Evolutionary conservation across 2,113 vertebrate genomes (phyloP).

Genomic region (Rhinoptilus africanus): DNA sequence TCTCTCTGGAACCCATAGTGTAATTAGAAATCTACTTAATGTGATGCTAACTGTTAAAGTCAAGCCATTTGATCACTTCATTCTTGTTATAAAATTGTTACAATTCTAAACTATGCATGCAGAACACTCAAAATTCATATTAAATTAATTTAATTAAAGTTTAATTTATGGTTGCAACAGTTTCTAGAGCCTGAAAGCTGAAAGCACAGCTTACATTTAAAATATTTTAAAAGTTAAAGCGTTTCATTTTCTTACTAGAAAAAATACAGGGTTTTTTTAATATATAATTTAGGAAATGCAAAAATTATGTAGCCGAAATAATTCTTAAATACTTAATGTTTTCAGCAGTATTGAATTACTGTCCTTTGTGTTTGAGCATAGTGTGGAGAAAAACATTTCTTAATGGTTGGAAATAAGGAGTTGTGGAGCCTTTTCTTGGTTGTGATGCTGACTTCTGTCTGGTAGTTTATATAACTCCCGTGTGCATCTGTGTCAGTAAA

Average conservation of each 20-base stretch:
- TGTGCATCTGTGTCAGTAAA: background rate
- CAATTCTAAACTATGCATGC: constrained; percentile 36
- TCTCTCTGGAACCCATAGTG: constrained; percentile 33
- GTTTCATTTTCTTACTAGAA: background rate
- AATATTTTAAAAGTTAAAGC: background rate
- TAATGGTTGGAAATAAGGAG: background rate
- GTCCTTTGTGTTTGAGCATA: background rate
- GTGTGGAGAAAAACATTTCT: background rate
- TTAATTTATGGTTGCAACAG: constrained; percentile 42
- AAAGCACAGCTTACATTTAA: background rate
- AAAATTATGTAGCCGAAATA: background rate
- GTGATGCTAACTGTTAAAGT: constrained; percentile 47
- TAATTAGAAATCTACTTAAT: constrained; percentile 64
- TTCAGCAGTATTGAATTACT: background rate
- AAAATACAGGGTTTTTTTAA: background rate
- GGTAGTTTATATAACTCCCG: background rate
- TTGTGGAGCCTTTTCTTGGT: background rate
- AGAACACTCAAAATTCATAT: constrained; percentile 52
- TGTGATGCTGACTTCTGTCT: background rate
- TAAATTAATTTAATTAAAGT: constrained; percentile 63
- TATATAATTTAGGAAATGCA: background rate
- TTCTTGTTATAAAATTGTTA: constrained; percentile 45
- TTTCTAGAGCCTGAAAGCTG: constrained; percentile 6
- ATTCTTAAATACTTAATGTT: background rate
- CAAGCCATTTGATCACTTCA: constrained; percentile 24